These are phyloP conservation scores for Eilema griseolum DNA, from an alignment of 2,888 invertebrate genomes.

Conservation along the genomic window DNA sequence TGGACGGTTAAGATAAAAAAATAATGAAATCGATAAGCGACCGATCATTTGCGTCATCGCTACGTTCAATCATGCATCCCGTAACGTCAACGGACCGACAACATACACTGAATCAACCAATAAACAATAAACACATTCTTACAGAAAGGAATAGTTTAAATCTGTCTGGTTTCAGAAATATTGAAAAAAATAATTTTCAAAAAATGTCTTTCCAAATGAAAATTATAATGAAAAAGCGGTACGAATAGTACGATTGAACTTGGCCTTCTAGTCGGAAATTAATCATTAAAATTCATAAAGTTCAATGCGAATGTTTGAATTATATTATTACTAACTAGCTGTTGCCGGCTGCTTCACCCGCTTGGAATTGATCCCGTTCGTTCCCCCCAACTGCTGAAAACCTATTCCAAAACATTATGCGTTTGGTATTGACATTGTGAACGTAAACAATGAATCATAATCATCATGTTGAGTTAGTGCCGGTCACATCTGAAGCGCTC, in stretches of 20 bases:
- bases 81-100: constrained; percentile 48
- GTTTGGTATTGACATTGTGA: too few relatives aligned
- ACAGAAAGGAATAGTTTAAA: constrained; percentile 30
- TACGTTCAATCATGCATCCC: constrained; percentile 74
- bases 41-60: constrained; percentile 73
- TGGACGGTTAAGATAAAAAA: constrained; percentile 63
- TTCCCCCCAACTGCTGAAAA: too few relatives aligned
- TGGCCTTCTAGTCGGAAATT: background rate
- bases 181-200: constrained; percentile 28
- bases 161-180: constrained; percentile 18
- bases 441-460: too few relatives aligned
- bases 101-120: constrained; percentile 47
- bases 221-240: constrained; percentile 1
- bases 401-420: too few relatives aligned
- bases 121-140: constrained; percentile 37
- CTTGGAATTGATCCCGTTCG: too few relatives aligned
- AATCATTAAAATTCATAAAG: background rate
- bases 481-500: too few relatives aligned
- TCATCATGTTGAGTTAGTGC: too few relatives aligned
- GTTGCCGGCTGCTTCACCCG: too few relatives aligned
- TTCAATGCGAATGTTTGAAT: background rate
- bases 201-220: constrained; percentile 23
- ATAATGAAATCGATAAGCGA: constrained; percentile 80
- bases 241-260: background rate
- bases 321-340: background rate